Conservation (phyloP, 2,888 invertebrate species). For the Hofmannophila pseudospretella region DNA sequence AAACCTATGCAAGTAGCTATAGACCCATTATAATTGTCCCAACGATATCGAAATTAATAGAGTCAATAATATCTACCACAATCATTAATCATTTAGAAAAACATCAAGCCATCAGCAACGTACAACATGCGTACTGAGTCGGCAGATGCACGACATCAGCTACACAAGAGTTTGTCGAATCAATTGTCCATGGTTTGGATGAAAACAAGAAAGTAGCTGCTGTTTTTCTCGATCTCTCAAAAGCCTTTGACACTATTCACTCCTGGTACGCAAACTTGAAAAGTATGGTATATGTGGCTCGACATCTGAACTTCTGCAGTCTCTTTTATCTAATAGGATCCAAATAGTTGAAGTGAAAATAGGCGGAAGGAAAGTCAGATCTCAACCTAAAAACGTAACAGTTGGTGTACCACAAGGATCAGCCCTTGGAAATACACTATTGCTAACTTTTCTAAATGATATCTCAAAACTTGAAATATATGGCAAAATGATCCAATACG, state of each 20-base stretch:
- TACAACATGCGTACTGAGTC: not conserved
- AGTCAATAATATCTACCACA: not conserved
- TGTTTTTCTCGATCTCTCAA: not conserved
- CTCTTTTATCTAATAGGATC: not conserved
- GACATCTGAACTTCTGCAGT: not conserved
- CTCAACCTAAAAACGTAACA: not conserved
- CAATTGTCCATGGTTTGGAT: not conserved
- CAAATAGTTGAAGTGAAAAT: not conserved
- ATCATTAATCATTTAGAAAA: not conserved
- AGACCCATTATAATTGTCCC: not conserved
- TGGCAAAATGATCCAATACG: not conserved
- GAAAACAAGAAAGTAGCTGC: not conserved
- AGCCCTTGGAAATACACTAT: not conserved
- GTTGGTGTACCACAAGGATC: not conserved
- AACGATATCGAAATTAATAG: not conserved
- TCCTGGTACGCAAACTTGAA: not conserved
- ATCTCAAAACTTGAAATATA: not conserved
- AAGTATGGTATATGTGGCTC: not conserved
- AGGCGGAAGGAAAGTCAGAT: not conserved
- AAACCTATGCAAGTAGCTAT: not conserved
- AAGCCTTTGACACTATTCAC: not conserved
- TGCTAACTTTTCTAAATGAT: not conserved
- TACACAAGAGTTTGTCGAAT: not conserved
- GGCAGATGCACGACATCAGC: not conserved
- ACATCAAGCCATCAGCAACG: not conserved